Evolutionary conservation across 2,113 vertebrate species (phyloP).

Genomic region (Alligator mississippiensis): DNA sequence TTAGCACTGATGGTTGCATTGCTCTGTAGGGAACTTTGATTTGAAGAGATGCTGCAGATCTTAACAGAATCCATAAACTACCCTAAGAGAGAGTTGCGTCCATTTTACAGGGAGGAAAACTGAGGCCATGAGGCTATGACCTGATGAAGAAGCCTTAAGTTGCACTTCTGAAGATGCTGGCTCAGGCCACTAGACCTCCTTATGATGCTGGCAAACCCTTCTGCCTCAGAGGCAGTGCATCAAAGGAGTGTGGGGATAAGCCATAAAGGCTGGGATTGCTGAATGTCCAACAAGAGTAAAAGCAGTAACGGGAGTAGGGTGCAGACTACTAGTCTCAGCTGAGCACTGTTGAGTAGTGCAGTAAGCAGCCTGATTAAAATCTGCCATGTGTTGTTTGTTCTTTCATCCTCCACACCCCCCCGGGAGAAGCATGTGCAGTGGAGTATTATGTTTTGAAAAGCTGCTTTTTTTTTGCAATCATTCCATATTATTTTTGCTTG

Average conservation of each 20-base stretch:
- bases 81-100: not conserved
- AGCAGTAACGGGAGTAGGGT: too few relatives aligned
- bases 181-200: rapidly evolving
- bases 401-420: not conserved
- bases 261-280: rapidly evolving
- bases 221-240: not conserved
- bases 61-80: not conserved
- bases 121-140: not conserved
- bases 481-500: too few relatives aligned
- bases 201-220: not conserved
- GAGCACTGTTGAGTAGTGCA: not conserved
- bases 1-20: not conserved
- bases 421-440: rapidly evolving
- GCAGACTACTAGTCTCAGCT: not conserved
- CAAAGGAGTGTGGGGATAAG: rapidly evolving
- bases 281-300: not conserved
- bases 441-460: not conserved
- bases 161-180: rapidly evolving
- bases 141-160: not conserved
- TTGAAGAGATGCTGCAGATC: not conserved
- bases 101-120: not conserved
- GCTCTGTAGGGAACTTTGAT: not conserved
- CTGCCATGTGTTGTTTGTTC: not conserved
- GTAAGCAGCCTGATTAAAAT: not conserved
- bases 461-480: too few relatives aligned